Evolutionary conservation across 2,797 vertebrate genomes (phyloP).

Genomic region (Anisognathus igniventris): DNA sequence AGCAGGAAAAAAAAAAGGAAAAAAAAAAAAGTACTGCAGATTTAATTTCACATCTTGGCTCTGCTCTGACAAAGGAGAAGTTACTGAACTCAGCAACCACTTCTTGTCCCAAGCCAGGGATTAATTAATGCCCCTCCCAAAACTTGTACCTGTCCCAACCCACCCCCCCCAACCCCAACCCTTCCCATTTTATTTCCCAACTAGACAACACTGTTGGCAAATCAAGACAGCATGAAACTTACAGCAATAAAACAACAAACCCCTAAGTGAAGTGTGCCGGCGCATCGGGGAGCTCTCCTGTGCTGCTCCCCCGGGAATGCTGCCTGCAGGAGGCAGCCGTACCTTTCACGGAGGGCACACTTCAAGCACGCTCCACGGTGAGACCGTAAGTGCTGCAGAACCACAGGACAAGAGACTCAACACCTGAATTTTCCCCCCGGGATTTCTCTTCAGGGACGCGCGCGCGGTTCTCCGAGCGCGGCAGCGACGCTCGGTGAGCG

Average conservation of each 20-base stretch:
- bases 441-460: not conserved
- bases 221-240: constrained; percentile 67
- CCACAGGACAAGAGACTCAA: constrained; percentile 13
- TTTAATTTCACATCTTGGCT: constrained; percentile 77
- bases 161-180: not conserved
- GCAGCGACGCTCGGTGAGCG: not conserved
- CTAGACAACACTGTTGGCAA: constrained; percentile 69
- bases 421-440: not conserved
- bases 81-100: constrained; percentile 54
- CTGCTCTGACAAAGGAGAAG: constrained; percentile 68
- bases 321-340: not conserved
- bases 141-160: constrained; percentile 47
- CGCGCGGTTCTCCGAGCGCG: not conserved
- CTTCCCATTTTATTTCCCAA: constrained; percentile 50
- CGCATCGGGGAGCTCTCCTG: not conserved
- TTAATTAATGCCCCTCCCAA: constrained; percentile 59
- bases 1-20: not conserved
- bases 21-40: constrained; percentile 58
- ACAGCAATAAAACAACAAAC: constrained; percentile 47
- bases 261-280: constrained; percentile 4
- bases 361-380: not conserved
- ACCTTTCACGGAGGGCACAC: not conserved
- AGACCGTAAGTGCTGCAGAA: not conserved
- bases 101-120: constrained; percentile 68
- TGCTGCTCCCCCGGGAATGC: not conserved